Evolutionary conservation across 2,888 invertebrate species (phyloP).

Genomic region (Strigamia maritima): DNA sequence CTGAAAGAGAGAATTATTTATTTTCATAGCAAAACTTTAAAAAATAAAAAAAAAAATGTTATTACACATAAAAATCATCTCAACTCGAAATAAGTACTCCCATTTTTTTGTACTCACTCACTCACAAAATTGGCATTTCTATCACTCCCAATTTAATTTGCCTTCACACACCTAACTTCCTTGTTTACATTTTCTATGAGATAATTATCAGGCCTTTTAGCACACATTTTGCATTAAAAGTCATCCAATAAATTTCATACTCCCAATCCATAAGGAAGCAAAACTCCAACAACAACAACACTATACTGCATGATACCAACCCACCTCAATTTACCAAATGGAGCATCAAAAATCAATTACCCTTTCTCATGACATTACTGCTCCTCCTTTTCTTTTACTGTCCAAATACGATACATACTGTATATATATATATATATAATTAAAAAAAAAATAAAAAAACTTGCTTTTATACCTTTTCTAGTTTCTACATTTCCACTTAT

Average conservation of each 20-base stretch:
- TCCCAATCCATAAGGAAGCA: conserved; percentile 20
- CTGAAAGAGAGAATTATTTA: no score
- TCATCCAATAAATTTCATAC: background rate
- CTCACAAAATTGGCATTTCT: background rate
- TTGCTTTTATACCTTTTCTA: conserved; percentile 19
- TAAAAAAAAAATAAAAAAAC: background rate
- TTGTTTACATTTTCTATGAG: background rate
- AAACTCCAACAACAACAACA: background rate
- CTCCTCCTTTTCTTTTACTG: conserved; percentile 26
- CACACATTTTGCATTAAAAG: background rate
- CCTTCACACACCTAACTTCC: conserved; percentile 1
- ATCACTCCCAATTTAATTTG: background rate
- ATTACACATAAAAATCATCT: no score
- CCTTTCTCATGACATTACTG: background rate
- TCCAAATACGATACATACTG: no score
- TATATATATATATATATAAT: background rate
- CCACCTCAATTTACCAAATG: conserved; percentile 29
- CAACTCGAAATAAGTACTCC: background rate
- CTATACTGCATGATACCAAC: background rate
- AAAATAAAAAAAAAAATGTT: no score
- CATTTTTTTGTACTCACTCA: background rate
- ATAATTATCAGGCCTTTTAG: conserved; percentile 2
- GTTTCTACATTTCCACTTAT: conserved; percentile 27
- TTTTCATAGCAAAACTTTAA: no score
- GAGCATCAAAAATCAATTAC: conserved; percentile 34